Conservation (phyloP, 2,888 invertebrate genomes). For the Diarsia rubi region DNA sequence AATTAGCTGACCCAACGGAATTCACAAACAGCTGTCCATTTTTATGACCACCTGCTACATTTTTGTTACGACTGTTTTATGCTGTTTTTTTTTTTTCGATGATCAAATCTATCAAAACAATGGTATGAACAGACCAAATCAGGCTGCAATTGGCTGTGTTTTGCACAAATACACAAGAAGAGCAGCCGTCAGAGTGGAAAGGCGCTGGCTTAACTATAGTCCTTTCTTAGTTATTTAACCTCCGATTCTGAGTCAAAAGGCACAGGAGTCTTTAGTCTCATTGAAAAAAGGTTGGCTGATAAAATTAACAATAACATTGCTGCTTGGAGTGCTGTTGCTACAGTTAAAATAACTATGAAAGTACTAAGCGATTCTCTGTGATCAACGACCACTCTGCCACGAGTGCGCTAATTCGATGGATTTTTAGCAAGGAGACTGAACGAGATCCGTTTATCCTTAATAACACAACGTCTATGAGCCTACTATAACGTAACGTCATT, state of each 20-base stretch:
- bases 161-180: conserved; percentile 5
- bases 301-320: neutral
- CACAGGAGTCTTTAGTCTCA: neutral
- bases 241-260: neutral
- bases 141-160: neutral
- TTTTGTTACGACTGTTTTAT: neutral
- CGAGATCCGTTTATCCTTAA: neutral
- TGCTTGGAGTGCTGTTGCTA: neutral
- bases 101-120: neutral
- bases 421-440: neutral
- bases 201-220: neutral
- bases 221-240: neutral
- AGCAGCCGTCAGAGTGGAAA: neutral
- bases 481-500: no score
- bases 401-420: neutral
- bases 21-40: conserved; percentile 21
- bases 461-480: no score
- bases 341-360: neutral
- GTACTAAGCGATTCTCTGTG: no score
- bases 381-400: neutral
- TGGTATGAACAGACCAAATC: neutral
- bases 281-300: neutral
- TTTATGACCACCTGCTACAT: conserved; percentile 12
- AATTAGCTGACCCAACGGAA: conserved; percentile 2
- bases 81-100: no score